Conservation (phyloP, 53 echinoderm and acorn worm species). For the Holothuria leucospilota region DNA sequence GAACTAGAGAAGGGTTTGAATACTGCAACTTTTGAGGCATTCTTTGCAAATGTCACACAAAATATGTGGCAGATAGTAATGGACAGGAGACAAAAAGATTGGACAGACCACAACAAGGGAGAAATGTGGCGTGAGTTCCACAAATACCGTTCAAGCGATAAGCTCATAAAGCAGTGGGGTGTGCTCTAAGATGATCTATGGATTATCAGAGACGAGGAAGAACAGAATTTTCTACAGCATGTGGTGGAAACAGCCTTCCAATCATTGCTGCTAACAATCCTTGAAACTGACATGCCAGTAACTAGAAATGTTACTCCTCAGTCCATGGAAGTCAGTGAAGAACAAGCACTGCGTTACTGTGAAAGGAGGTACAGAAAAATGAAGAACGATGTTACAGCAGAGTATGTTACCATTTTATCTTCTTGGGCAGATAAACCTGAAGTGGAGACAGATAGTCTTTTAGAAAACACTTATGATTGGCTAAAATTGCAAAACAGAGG, state of each 20-base stretch:
- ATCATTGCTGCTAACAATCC: not conserved
- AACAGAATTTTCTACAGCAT: not conserved
- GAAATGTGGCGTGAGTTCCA: not conserved
- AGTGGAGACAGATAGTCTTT: not conserved
- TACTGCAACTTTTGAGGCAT: not conserved
- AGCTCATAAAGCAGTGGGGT: not conserved
- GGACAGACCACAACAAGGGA: not conserved
- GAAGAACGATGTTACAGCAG: not conserved
- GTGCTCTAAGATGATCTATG: not conserved
- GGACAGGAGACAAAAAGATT: not conserved
- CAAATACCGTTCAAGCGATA: not conserved
- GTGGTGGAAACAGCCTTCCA: not conserved
- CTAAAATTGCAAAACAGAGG: not conserved
- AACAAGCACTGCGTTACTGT: not conserved
- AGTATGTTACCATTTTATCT: not conserved
- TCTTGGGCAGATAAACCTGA: not conserved
- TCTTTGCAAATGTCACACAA: not conserved
- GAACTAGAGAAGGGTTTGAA: not conserved
- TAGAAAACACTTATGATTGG: not conserved
- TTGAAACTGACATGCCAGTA: constrained; percentile 6
- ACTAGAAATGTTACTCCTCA: not conserved
- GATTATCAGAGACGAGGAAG: not conserved
- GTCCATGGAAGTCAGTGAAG: not conserved
- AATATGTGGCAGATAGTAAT: not conserved
- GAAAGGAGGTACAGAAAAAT: not conserved